Base-by-base conservation (phyloP, 2,888 invertebrate genomes). In the Mesodorylaimus sp. region DNA sequence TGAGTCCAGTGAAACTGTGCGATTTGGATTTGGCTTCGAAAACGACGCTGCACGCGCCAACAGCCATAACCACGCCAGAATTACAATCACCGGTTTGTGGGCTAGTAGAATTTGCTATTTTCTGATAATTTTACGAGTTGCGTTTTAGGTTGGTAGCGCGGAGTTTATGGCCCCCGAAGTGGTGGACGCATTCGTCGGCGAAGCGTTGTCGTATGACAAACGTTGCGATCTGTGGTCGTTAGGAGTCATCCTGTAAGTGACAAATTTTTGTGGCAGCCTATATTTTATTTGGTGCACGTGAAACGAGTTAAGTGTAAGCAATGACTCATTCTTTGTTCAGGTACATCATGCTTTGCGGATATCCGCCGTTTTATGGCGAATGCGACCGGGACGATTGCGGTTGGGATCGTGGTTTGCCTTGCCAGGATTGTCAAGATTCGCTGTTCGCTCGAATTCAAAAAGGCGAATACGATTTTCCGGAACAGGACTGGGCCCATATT, bases 11-110 rank as follows among this genome's bases (percentile, higher is more conserved):
- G 60, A 91, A 93, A 74, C 82, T 95, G 61, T 95, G 95, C 74
- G 95, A 95, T 76, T 87, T 95, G 70, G 95, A 95, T 73, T 77
- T 95, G 65, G 93, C 93, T 55, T 89, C 88, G 57, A 88, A 88
- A 52, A 83, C 86, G 70, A 85, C 83, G 62, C 78, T 82, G 53
- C 80, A 80, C 61, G 74, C 82, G 59, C 79, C 80, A 58, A 61
- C 52, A 59, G n/a, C 44, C 21, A 76, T 87, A 61, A 85, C 84
- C 48, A 91, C 91, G 45, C 91, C 91, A 58, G 88, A 87, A 71
- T 77, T 93, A 45, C 75, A 85, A 65, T 89, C 89, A 61, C 93
- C 93, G 61, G 89, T 82, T n/a, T n/a, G 44, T 47, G 10, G 19
- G 16, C 47, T 16, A 47, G 13, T 39, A 25, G n/a, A 24, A 36